A percentile compares a stretch with the other conserved stretches of the same genome.
Evolutionary conservation across 2,113 vertebrate genomes (phyloP).

Genomic region (Rafetus swinhoei): DNA sequence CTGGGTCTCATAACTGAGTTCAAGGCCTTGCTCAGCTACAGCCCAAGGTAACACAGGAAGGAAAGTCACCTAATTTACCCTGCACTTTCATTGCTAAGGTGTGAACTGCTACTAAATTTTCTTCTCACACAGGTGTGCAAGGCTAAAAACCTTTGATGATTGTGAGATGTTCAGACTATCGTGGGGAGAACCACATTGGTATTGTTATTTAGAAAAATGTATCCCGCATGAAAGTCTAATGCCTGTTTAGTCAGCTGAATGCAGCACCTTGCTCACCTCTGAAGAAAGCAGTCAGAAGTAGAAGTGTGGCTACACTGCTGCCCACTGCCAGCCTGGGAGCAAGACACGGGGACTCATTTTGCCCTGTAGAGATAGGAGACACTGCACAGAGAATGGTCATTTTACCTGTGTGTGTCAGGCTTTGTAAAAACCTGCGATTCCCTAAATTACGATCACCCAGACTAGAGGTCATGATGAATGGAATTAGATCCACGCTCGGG

Average conservation of each 20-base stretch:
- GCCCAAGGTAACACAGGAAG: background rate
- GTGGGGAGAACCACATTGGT: background rate
- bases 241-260: background rate
- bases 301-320: rapidly evolving
- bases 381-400: background rate
- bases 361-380: constrained; percentile 7
- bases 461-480: background rate
- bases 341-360: background rate
- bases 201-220: background rate
- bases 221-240: background rate
- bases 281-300: background rate
- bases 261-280: constrained; percentile 6
- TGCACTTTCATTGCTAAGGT: background rate
- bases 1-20: background rate
- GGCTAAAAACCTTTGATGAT: background rate
- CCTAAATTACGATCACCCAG: background rate
- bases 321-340: background rate
- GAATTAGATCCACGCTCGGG: background rate
- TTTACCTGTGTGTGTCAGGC: background rate
- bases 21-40: background rate
- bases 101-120: background rate
- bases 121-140: background rate
- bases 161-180: background rate
- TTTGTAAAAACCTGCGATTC: background rate
- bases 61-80: background rate